phyloP scores from a whole-genome alignment of 1,140 invertebrate species.

The Sweltsa coloradensis region DNA sequence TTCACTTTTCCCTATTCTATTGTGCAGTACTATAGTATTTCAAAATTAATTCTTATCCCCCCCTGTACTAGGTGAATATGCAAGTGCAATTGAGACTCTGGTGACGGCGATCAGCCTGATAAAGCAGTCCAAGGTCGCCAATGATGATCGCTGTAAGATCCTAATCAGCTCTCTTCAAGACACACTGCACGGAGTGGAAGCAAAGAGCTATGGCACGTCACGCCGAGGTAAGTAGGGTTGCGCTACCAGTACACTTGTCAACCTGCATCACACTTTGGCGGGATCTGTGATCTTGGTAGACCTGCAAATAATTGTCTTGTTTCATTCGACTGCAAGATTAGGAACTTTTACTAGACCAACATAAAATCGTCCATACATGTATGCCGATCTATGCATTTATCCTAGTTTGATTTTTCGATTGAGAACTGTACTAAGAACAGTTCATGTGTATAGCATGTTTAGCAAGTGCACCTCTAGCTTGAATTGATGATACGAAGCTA shows the following conservation, averaged over 20 bases:
- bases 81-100: conserved; percentile 94
- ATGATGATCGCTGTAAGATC: conserved; percentile 97
- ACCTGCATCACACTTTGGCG: no score
- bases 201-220: conserved; percentile 80
- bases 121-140: conserved; percentile 95
- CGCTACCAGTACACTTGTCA: no score
- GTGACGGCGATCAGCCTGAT: conserved; percentile 98
- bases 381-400: no score
- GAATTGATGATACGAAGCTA: background rate
- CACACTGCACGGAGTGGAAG: conserved; percentile 92
- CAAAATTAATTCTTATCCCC: no score
- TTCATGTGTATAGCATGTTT: background rate
- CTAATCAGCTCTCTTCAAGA: conserved; percentile 94
- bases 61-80: conserved; percentile 91
- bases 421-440: background rate
- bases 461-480: background rate
- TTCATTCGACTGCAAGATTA: no score
- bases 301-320: no score
- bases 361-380: no score
- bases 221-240: conserved; percentile 35
- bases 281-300: no score
- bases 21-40: background rate
- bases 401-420: background rate
- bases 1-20: background rate
- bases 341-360: no score